A percentile compares a stretch with the other conserved stretches of the same genome.
phyloP scores from a whole-genome alignment of 2,797 vertebrate genomes.

The Chloroceryle amazona region DNA sequence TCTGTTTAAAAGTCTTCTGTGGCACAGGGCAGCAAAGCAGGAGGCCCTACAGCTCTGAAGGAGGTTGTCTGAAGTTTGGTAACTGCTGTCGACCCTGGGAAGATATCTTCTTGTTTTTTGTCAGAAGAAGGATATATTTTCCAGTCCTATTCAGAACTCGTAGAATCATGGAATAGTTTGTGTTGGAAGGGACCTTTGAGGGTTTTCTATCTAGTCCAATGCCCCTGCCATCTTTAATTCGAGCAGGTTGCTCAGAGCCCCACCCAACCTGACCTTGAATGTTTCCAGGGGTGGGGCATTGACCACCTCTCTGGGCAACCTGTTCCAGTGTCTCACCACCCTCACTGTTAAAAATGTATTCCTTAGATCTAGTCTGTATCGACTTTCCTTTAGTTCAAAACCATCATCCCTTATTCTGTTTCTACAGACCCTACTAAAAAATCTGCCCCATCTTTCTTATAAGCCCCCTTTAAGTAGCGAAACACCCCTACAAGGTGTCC shows the following conservation, averaged over 20 bases:
- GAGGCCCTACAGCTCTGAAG: background rate
- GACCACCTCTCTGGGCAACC: background rate
- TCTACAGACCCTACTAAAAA: background rate
- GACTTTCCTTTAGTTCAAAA: background rate
- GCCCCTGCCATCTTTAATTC: background rate
- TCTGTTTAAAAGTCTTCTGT: background rate
- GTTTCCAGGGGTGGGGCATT: background rate
- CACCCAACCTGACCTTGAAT: fast-evolving
- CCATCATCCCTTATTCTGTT: too few species aligned
- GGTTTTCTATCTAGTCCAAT: background rate
- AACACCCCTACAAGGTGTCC: background rate
- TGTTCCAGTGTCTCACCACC: background rate
- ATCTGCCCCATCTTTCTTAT: background rate
- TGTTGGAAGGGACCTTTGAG: background rate
- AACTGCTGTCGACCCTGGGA: background rate
- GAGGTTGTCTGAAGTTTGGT: background rate
- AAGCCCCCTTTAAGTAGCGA: background rate
- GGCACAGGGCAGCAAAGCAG: background rate
- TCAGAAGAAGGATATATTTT: background rate
- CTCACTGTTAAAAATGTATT: background rate
- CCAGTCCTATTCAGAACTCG: background rate
- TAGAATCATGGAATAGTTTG: background rate
- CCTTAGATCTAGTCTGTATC: background rate
- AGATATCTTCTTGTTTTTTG: background rate
- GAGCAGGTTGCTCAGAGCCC: background rate